Evolutionary conservation across 2,888 invertebrate genomes (phyloP), one percentile per base, ranked within the genome.

Genomic region (Thymelicus acteon): DNA sequence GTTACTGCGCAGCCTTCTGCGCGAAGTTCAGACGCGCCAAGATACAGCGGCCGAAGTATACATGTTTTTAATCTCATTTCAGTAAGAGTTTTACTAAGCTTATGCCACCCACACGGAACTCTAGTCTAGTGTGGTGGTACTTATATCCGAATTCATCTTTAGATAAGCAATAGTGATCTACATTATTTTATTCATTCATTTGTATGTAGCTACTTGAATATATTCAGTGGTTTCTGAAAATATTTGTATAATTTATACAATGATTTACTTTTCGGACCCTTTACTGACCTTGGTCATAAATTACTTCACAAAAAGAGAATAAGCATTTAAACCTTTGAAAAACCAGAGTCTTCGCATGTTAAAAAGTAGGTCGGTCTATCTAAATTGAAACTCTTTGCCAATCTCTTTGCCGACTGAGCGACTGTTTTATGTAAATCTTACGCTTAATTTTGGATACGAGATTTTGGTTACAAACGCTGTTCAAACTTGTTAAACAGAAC

Each of bases 401-500:
- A 68, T 62, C 61, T 62, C 68, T 68, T 52, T 65, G 58, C 54
- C 47, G n/a, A 44, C 65, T 40, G 48, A 47, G 12, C 37, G 47
- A 63, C 63, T 69, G 72, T 72, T 48, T 60, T 58, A 58, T 65
- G 71, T 73, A 68, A 67, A 65, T 71, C 61, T 61, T 58, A 63
- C 63, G 58, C 69, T 69, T 67, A 54, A 65, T 60, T 61, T 72
- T 61, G 58, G 31, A 57, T 58, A 48, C 37, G 48, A 64, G 63
- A 44, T 24, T 13, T 60, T 66, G 44, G 47, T 44, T 37, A 15
- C 54, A 40, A 71, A 62, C 37, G 61, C 47, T 71, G 54, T 61
- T 60, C 15, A 52, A 71, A 49, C 49, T 67, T 10, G 49, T 67
- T 68, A 40, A 60, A 67, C 10, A 12, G 60, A 49, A 52, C 15